A percentile compares a stretch with the other conserved stretches of the same genome.
Conservation (phyloP, 2,888 invertebrate species). For the Busseola fusca region DNA sequence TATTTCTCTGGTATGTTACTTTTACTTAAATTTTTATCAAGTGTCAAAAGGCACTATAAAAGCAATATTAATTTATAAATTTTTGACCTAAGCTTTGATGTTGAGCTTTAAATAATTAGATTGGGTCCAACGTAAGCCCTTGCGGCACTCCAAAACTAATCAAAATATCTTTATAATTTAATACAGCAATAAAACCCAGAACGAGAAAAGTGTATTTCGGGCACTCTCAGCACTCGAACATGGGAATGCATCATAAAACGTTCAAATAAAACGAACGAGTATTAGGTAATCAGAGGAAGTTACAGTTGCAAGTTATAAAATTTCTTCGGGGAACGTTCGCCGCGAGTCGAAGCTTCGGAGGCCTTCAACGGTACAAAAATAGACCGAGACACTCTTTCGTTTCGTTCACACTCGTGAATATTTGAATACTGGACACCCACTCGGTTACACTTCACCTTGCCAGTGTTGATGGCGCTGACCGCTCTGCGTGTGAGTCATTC, state of each 20-base stretch:
- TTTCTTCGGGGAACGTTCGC: conserved; percentile 71
- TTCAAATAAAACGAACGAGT: conserved; percentile 56
- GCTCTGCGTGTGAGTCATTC: conserved; percentile 77
- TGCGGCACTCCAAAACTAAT: conserved; percentile 48
- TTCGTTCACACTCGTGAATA: conserved; percentile 86
- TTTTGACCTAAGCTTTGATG: conserved; percentile 4
- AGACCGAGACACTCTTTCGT: conserved; percentile 79
- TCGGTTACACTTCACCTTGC: conserved; percentile 87
- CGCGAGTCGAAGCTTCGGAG: conserved; percentile 73
- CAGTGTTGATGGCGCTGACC: conserved; percentile 86
- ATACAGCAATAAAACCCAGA: conserved; percentile 34
- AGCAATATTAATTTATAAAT: neutral
- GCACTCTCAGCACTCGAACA: conserved; percentile 33
- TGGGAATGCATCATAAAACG: conserved; percentile 52
- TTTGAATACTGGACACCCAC: conserved; percentile 86
- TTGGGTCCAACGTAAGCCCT: conserved; percentile 48
- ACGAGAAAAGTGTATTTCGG: conserved; percentile 42
- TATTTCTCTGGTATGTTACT: conserved; percentile 70
- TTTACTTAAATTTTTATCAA: conserved; percentile 27
- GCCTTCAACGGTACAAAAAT: conserved; percentile 86
- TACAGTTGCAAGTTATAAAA: conserved; percentile 77
- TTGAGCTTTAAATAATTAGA: conserved; percentile 3
- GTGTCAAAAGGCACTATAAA: neutral
- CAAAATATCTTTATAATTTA: conserved; percentile 38
- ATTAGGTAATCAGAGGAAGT: conserved; percentile 83